Evolutionary conservation across 1,140 invertebrate genomes (phyloP).

Genomic region (Brachionus angularis): DNA sequence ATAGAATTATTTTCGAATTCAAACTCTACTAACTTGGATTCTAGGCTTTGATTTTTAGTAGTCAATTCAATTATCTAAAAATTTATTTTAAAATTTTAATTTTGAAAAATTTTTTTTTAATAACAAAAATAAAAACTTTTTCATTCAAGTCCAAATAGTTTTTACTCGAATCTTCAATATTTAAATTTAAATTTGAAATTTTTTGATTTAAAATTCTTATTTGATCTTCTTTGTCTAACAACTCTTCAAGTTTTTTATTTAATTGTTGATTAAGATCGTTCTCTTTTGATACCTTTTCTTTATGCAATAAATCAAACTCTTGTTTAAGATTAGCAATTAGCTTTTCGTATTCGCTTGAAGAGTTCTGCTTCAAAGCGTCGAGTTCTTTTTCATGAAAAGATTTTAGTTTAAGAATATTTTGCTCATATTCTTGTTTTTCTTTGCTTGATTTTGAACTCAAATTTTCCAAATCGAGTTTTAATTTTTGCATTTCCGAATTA

Average conservation of each 20-base stretch:
- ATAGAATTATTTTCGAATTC: neutral
- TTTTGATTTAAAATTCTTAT: slow-evolving; percentile 49
- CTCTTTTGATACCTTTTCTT: slow-evolving; percentile 50
- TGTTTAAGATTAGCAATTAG: slow-evolving; percentile 47
- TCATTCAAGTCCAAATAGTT: slow-evolving; percentile 3
- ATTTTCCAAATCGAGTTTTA: slow-evolving; percentile 47
- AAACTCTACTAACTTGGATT: neutral
- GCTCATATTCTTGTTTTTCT: slow-evolving; percentile 52
- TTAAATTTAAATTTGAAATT: slow-evolving; percentile 42
- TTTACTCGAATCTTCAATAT: neutral
- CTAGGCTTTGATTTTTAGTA: neutral
- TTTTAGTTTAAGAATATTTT: slow-evolving; percentile 52
- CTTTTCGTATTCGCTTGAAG: slow-evolving; percentile 46
- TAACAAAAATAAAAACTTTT: neutral
- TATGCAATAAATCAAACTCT: slow-evolving; percentile 51
- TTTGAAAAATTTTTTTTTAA: no score
- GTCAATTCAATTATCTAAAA: neutral
- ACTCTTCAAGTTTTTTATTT: slow-evolving; percentile 49
- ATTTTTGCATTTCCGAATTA: slow-evolving; percentile 46
- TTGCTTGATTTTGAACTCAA: slow-evolving; percentile 47
- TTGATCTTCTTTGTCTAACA: slow-evolving; percentile 51
- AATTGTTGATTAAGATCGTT: slow-evolving; percentile 51
- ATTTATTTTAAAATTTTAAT: neutral
- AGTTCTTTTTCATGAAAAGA: slow-evolving; percentile 57
- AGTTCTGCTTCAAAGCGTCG: slow-evolving; percentile 49